phyloP scores from a whole-genome alignment of 2,888 invertebrate species.

The Parthenolecanium corni region DNA sequence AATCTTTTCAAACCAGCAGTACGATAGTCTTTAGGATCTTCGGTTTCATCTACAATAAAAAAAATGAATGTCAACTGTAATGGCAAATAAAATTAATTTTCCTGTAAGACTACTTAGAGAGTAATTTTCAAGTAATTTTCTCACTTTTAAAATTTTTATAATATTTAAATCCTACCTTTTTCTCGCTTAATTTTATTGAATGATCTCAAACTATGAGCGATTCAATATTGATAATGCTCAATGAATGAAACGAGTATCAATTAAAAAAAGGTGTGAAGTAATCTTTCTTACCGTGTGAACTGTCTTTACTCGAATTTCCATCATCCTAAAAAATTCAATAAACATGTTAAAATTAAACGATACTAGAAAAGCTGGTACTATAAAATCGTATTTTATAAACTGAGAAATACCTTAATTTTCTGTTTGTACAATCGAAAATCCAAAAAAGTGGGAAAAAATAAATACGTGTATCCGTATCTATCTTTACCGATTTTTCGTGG shows the following conservation, averaged over 20 bases:
- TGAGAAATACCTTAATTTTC: slow-evolving; percentile 17
- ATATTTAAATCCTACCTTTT: too few species aligned
- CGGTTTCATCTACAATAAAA: slow-evolving; percentile 11
- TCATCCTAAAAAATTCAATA: background rate
- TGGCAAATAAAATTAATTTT: background rate
- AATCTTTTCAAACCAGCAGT: background rate
- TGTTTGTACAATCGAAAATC: slow-evolving; percentile 33
- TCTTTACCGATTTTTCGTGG: slow-evolving; percentile 40
- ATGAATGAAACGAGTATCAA: too few species aligned
- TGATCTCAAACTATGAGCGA: too few species aligned
- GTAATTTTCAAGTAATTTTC: background rate
- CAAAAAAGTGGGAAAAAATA: slow-evolving; percentile 42
- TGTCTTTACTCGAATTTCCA: background rate
- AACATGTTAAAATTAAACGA: background rate
- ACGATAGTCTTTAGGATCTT: background rate
- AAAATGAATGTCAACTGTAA: background rate
- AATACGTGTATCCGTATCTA: slow-evolving; percentile 42
- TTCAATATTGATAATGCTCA: too few species aligned
- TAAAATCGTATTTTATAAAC: too few species aligned
- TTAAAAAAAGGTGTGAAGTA: too few species aligned
- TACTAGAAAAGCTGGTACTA: background rate
- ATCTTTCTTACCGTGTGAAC: background rate
- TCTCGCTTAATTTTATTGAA: too few species aligned
- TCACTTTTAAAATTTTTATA: too few species aligned
- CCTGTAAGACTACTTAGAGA: background rate